Percentiles rank a stretch among this genome's conserved stretches.
phyloP scores from a whole-genome alignment of 2,797 vertebrate genomes.

The Gallinago solitaria region DNA sequence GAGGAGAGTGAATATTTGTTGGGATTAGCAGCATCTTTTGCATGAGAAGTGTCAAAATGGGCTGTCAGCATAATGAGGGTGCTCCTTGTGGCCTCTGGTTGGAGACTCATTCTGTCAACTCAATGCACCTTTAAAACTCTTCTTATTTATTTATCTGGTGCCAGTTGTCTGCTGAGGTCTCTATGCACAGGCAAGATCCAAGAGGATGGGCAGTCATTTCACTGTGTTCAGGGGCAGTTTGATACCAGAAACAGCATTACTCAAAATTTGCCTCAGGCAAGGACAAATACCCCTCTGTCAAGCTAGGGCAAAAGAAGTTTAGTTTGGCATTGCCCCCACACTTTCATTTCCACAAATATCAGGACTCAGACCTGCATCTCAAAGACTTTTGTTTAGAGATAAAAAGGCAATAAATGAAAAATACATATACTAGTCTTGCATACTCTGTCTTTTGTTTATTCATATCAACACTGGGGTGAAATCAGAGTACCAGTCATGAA shows the following conservation, averaged over 20 bases:
- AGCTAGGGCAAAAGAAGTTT: background rate
- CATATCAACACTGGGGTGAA: background rate
- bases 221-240: background rate
- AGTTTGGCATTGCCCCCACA: background rate
- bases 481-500: background rate
- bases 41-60: background rate
- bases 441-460: background rate
- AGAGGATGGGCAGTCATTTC: background rate
- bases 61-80: background rate
- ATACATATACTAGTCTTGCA: background rate
- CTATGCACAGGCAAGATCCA: background rate
- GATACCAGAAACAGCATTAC: background rate
- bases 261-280: background rate
- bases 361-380: background rate
- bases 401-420: background rate
- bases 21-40: conserved; percentile 30
- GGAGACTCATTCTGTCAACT: background rate
- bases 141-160: background rate
- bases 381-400: background rate
- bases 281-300: background rate
- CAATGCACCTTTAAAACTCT: background rate
- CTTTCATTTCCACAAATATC: background rate
- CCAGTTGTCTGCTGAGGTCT: background rate
- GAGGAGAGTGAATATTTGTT: conserved; percentile 28
- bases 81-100: background rate